A percentile compares a stretch with the other conserved stretches of the same genome.
These are phyloP conservation scores for Drosophila planitibia DNA, from an alignment of 2,888 invertebrate genomes.

Conservation along the genomic window DNA sequence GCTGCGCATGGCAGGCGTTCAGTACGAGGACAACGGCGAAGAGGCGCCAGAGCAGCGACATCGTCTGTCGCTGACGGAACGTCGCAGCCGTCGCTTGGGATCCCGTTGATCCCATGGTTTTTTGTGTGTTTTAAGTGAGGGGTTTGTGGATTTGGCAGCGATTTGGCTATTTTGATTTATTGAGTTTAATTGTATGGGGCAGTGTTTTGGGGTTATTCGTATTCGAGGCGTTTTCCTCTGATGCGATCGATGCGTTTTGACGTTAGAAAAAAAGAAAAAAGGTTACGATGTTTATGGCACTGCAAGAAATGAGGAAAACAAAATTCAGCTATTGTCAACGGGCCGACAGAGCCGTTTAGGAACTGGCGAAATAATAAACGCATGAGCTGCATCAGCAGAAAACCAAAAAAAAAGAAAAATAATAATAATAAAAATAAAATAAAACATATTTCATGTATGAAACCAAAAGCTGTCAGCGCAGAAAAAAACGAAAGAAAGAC, in stretches of 20 bases:
- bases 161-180: slow-evolving; percentile 42
- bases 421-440: slow-evolving; percentile 8
- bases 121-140: slow-evolving; percentile 9
- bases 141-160: slow-evolving; percentile 54
- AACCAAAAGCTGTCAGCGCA: slow-evolving; percentile 35
- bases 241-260: slow-evolving; percentile 27
- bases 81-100: slow-evolving; percentile 58
- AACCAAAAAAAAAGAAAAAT: slow-evolving; percentile 4
- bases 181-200: slow-evolving; percentile 38
- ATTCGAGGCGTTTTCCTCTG: slow-evolving; percentile 56
- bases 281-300: slow-evolving; percentile 66
- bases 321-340: slow-evolving; percentile 23
- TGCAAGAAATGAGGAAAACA: slow-evolving; percentile 40
- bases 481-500: slow-evolving; percentile 4
- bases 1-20: slow-evolving; percentile 62
- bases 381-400: slow-evolving; percentile 48
- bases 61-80: slow-evolving; percentile 42
- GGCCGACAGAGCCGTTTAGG: slow-evolving; percentile 8
- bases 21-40: slow-evolving; percentile 63
- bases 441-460: slow-evolving; percentile 28
- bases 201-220: slow-evolving; percentile 56
- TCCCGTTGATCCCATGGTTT: slow-evolving; percentile 70
- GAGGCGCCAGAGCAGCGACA: slow-evolving; percentile 70
- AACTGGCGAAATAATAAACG: slow-evolving; percentile 33
- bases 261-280: slow-evolving; percentile 17